Percentiles rank a stretch among this genome's conserved stretches.
Conservation (phyloP, 2,888 invertebrate species). For the Venusia cambrica region DNA sequence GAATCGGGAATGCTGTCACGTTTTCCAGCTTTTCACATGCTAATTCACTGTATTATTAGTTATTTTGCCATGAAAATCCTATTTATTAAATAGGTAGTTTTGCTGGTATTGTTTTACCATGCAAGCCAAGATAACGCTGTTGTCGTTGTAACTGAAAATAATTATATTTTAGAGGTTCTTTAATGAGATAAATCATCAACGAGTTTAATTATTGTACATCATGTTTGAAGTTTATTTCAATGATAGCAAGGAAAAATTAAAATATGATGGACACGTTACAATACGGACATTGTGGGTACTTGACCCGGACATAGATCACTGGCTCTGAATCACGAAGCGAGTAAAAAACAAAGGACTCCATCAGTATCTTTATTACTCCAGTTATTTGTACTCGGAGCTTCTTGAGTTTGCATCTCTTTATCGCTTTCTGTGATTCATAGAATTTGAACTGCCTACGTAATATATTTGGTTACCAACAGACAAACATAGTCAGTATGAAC, state of each 20-base stretch:
- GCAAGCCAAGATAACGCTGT: too few species aligned
- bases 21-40: slow-evolving; percentile 41
- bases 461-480: too few species aligned
- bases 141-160: too few species aligned
- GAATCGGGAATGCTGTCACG: slow-evolving; percentile 49
- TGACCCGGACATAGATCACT: slow-evolving; percentile 58
- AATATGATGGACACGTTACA: slow-evolving; percentile 29
- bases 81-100: too few species aligned
- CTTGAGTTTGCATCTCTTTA: slow-evolving; percentile 14
- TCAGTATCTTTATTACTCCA: slow-evolving; percentile 30
- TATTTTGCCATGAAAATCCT: slow-evolving; percentile 9
- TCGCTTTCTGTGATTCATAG: slow-evolving; percentile 8
- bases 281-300: slow-evolving; percentile 41
- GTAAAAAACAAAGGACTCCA: slow-evolving; percentile 41
- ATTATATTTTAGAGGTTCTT: too few species aligned
- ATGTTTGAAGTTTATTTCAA: too few species aligned
- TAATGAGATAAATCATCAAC: too few species aligned
- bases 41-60: slow-evolving; percentile 29
- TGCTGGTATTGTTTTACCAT: too few species aligned
- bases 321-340: slow-evolving; percentile 49
- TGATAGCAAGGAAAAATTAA: slow-evolving; percentile 26
- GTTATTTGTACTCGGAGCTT: slow-evolving; percentile 22
- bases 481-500: too few species aligned
- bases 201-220: too few species aligned
- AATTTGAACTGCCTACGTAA: too few species aligned